Evolutionary conservation across 2,797 vertebrate species (phyloP), one percentile per base, ranked within the genome.

Genomic region (Triplophysa yarkandensis): DNA sequence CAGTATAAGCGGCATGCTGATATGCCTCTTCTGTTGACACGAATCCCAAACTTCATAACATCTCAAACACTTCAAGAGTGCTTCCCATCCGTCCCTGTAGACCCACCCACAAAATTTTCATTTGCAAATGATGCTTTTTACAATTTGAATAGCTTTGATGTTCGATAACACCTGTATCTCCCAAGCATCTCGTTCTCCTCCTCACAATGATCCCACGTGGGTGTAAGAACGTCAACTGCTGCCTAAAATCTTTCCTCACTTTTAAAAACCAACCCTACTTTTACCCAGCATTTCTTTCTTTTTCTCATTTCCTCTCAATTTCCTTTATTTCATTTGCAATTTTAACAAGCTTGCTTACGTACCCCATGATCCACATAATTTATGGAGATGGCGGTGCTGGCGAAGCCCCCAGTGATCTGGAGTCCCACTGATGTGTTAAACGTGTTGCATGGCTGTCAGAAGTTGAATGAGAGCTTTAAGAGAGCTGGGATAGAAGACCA

Each of bases 281-380:
- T 27, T 46, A 54, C 19, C 55, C 44, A 48, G 9, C 36, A 39
- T 48, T 48, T 65, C 72, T 65, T 39, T 60, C 57, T 52, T 19
- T 68, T 54, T 70, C 64, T 77, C 52, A 68, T 66, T 75, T 60
- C 19, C 55, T 71, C 74, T 69, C 41, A 75, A 50, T 77, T 71
- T 73, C 79, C 76, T 76, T 81, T 77, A 76, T 88, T 82, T 90
- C 71, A 90, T 91, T 92, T 89, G 87, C 83, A 86, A 75, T 91
- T 91, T 90, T 89, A 90, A 89, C 87, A 86, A 88, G 88, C 82
- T 69, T 80, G 83, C 86, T 91, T 90, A 89, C 76, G 82, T 86
- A 86, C 76, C 81, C 85, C 75, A 76, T 85, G 89, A 90, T 89
- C 85, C 85, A 85, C 83, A 80, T 91, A 89, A 91, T 91, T 92